Conservation (phyloP, 2,797 vertebrate genomes). For the Tarsius wallacei region DNA sequence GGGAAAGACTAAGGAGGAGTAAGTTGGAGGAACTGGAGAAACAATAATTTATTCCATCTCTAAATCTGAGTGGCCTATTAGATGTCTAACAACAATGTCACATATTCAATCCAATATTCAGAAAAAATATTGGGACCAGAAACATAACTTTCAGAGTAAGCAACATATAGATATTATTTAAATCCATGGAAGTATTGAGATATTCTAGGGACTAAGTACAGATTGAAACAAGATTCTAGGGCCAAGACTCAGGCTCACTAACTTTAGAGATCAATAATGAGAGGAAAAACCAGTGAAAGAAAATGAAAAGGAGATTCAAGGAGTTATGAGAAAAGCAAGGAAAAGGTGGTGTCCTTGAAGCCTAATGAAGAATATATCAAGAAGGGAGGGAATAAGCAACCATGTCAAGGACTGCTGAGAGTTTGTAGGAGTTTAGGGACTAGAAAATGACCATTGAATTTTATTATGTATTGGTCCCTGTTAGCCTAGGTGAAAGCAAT, state of each 20-base stretch:
- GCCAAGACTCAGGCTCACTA: background rate
- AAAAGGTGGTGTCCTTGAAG: background rate
- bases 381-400: background rate
- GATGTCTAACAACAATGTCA: background rate
- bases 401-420: background rate
- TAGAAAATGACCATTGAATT: no score
- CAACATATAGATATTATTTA: background rate
- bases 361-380: background rate
- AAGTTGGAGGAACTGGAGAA: background rate
- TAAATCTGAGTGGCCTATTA: background rate
- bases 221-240: background rate
- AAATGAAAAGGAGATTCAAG: background rate
- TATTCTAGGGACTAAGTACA: background rate
- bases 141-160: background rate
- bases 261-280: background rate
- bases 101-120: background rate
- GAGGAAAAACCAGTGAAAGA: background rate
- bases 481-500: no score
- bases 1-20: background rate
- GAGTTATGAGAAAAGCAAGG: background rate
- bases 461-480: no score
- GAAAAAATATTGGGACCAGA: background rate
- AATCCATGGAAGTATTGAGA: background rate
- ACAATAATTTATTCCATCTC: background rate
- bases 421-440: background rate